These are phyloP conservation scores for Junonia oenone DNA, from an alignment of 2,888 invertebrate genomes.

Conservation along the genomic window DNA sequence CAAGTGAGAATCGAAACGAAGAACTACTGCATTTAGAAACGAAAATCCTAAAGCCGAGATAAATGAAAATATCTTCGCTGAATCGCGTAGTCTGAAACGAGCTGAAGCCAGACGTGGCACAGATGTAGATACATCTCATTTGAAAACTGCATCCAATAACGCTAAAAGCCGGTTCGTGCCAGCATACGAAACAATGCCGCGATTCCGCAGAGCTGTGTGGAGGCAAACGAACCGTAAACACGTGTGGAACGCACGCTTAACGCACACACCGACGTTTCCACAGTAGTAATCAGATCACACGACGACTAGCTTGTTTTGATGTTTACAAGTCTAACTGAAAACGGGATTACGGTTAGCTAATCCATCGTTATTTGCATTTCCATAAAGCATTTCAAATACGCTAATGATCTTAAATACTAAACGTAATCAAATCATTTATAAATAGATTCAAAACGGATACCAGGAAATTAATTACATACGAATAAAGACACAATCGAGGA, in stretches of 20 bases:
- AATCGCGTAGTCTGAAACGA: background rate
- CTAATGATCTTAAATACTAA: background rate
- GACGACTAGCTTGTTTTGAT: background rate
- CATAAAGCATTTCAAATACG: background rate
- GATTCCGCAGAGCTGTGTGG: background rate
- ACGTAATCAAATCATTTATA: background rate
- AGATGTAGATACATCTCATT: background rate
- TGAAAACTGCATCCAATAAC: slow-evolving; percentile 9
- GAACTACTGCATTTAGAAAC: too few relatives aligned
- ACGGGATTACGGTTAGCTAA: background rate
- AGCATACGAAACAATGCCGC: background rate
- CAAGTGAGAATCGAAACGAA: background rate
- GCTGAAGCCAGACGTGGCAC: background rate
- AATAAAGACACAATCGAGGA: background rate
- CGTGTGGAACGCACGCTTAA: background rate
- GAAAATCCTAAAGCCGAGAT: background rate
- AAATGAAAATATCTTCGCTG: background rate
- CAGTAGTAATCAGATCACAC: background rate
- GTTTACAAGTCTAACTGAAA: background rate
- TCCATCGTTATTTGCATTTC: background rate
- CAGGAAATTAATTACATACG: too few relatives aligned
- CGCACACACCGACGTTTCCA: background rate
- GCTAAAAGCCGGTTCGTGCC: slow-evolving; percentile 8
- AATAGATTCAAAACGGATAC: background rate
- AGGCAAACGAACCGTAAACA: background rate